Conservation (phyloP, 2,113 vertebrate genomes). For the Panthera tigris region DNA sequence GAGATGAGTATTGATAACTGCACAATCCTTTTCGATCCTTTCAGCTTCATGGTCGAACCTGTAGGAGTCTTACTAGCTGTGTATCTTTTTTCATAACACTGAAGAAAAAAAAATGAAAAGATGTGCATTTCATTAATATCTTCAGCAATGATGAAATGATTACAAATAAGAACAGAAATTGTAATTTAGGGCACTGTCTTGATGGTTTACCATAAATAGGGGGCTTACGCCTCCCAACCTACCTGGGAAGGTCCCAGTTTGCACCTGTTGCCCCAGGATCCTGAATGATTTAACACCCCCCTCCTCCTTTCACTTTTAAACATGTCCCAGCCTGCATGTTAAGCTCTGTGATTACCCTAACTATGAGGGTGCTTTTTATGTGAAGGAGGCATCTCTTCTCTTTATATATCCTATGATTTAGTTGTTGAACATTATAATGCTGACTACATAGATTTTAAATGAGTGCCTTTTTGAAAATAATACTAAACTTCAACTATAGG, state of each 20-base stretch:
- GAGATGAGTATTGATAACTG: neutral
- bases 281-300: neutral
- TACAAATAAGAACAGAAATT: neutral
- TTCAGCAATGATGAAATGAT: neutral
- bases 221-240: neutral
- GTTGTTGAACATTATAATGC: neutral
- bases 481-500: neutral
- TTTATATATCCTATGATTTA: neutral
- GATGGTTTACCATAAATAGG: neutral
- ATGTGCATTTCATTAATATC: neutral
- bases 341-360: neutral
- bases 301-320: neutral
- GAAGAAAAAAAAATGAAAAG: neutral
- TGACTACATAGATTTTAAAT: neutral
- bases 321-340: neutral
- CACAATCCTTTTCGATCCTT: neutral
- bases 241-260: neutral
- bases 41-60: neutral
- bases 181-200: neutral
- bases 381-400: neutral
- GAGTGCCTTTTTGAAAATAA: neutral
- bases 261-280: neutral
- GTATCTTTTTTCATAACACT: neutral
- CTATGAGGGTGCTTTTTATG: neutral
- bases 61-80: neutral